Percentiles rank a stretch among this genome's conserved stretches.
Evolutionary conservation across 2,113 vertebrate species (phyloP).

Genomic region (Physeter macrocephalus): DNA sequence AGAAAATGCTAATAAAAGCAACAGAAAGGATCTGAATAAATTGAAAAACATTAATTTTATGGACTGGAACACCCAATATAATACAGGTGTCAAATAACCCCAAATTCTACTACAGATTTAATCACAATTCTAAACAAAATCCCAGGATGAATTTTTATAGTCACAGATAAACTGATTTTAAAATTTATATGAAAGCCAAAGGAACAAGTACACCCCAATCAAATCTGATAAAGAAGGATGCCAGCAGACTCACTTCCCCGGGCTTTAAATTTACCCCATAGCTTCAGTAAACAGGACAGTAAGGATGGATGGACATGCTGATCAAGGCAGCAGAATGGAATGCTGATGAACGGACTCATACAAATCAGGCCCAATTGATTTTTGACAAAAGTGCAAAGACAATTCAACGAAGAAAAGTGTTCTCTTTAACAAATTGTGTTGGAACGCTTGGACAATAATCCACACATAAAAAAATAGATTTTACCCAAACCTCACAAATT

Average conservation of each 20-base stretch:
- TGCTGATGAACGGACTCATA: not conserved
- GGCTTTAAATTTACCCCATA: not conserved
- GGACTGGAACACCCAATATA: not conserved
- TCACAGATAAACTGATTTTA: not conserved
- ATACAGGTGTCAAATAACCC: not conserved
- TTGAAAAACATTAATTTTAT: not conserved
- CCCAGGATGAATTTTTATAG: not conserved
- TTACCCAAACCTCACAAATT: not conserved
- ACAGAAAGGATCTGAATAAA: not conserved
- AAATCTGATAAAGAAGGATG: not conserved
- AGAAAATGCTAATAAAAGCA: not conserved
- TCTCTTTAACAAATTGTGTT: not conserved
- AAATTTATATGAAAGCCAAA: not conserved
- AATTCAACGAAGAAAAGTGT: not conserved
- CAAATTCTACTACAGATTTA: not conserved
- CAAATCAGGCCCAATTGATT: not conserved
- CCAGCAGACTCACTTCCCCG: not conserved
- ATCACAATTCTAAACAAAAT: not conserved
- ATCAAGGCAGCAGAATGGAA: not conserved
- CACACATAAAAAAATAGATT: no score
- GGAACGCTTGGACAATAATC: not conserved
- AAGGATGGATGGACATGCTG: fast-evolving
- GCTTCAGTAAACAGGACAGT: not conserved
- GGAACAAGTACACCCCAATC: not conserved
- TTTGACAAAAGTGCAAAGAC: not conserved